Conservation (phyloP, 1,140 invertebrate genomes). For the honey bee (Apis mellifera) region DNA sequence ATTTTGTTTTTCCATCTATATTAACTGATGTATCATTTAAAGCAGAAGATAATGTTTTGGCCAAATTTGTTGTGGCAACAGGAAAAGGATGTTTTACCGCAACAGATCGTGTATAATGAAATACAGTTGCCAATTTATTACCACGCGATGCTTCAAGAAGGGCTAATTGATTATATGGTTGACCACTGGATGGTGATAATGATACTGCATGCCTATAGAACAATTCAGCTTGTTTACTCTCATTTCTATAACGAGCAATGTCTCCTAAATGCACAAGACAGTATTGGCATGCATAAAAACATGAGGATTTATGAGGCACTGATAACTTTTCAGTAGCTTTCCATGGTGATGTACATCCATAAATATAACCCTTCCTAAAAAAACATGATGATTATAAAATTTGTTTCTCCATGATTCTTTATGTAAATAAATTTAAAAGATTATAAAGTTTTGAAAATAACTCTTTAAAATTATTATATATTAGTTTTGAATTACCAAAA, state of each 20-base stretch:
- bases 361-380: conserved; percentile 77
- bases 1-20: conserved; percentile 82
- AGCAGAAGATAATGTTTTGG: conserved; percentile 84
- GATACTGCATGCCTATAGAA: conserved; percentile 89
- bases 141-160: conserved; percentile 90
- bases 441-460: too few species aligned
- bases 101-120: conserved; percentile 91
- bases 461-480: too few species aligned
- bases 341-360: conserved; percentile 79
- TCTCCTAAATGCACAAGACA: conserved; percentile 94
- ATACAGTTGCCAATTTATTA: conserved; percentile 91
- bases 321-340: conserved; percentile 78
- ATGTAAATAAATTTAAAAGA: too few species aligned
- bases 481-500: too few species aligned
- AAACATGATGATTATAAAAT: not conserved
- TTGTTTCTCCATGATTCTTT: not conserved
- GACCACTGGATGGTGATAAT: conserved; percentile 90
- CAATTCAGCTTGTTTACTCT: conserved; percentile 88
- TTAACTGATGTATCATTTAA: conserved; percentile 81
- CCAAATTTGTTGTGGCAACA: conserved; percentile 90
- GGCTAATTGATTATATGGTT: conserved; percentile 94
- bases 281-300: conserved; percentile 92
- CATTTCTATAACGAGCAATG: conserved; percentile 91
- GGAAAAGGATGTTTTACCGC: conserved; percentile 92
- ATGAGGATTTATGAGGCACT: conserved; percentile 87